These are phyloP conservation scores for Brotula barbata DNA, from an alignment of 2,797 vertebrate genomes.

Conservation along the genomic window DNA sequence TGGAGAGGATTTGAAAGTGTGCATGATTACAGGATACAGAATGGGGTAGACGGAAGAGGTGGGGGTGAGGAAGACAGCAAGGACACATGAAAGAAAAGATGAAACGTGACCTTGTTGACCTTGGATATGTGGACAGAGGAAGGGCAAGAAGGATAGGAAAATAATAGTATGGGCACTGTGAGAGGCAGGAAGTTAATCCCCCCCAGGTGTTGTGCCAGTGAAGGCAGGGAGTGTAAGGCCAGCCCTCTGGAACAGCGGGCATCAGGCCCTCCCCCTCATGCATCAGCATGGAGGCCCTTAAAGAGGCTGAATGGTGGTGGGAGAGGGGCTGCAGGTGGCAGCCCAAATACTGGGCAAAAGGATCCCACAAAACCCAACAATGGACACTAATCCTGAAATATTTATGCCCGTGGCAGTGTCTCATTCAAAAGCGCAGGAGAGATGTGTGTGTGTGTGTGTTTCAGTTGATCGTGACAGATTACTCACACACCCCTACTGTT, in stretches of 20 bases:
- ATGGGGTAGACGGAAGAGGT: conserved; percentile 35
- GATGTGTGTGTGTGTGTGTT: conserved; percentile 33
- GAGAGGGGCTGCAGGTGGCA: conserved; percentile 78
- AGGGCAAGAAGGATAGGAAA: conserved; percentile 31
- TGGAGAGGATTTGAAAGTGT: conserved; percentile 69
- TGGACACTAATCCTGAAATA: conserved; percentile 81
- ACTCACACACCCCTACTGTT: conserved; percentile 68
- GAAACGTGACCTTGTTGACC: conserved; percentile 76
- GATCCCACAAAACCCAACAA: conserved; percentile 53
- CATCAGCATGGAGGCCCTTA: conserved; percentile 60
- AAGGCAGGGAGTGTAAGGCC: conserved; percentile 58
- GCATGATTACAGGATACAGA: conserved; percentile 74
- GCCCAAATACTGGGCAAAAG: conserved; percentile 58
- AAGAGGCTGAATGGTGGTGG: conserved; percentile 65
- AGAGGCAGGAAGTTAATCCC: conserved; percentile 79
- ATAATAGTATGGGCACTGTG: conserved; percentile 69
- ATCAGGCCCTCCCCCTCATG: conserved; percentile 30
- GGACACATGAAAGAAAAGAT: conserved; percentile 79
- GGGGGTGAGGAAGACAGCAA: conserved; percentile 47
- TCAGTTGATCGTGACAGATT: conserved; percentile 64
- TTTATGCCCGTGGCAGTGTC: conserved; percentile 74
- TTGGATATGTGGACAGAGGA: conserved; percentile 57
- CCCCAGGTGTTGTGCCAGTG: conserved; percentile 81
- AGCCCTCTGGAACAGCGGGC: conserved; percentile 66
- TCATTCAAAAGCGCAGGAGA: conserved; percentile 60